Evolutionary conservation across 2,888 invertebrate species (phyloP).

Genomic region (Andrena marginata): DNA sequence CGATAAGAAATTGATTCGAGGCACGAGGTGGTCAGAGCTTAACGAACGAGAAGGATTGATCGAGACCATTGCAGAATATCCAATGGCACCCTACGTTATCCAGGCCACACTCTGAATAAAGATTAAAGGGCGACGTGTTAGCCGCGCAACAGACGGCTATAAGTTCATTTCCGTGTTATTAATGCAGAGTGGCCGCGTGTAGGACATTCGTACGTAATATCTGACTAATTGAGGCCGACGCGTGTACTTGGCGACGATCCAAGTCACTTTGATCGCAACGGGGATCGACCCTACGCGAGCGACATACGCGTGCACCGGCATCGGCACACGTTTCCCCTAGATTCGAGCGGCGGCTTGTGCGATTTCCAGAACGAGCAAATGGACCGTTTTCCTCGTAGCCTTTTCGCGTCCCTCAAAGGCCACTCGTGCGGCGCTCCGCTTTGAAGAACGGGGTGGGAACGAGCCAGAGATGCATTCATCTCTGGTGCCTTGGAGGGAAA

Average conservation of each 20-base stretch:
- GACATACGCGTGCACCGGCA: not conserved
- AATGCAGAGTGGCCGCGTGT: constrained; percentile 66
- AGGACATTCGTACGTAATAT: constrained; percentile 76
- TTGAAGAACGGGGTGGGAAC: not conserved
- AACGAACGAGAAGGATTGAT: too few species aligned
- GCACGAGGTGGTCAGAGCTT: too few species aligned
- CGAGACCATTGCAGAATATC: not conserved
- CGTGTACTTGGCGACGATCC: constrained; percentile 77
- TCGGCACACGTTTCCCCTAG: not conserved
- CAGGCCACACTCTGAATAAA: not conserved
- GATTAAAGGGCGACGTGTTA: constrained; percentile 13
- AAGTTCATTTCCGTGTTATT: constrained; percentile 67
- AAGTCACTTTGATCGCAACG: constrained; percentile 76
- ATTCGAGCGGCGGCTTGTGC: not conserved
- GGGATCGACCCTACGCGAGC: constrained; percentile 36
- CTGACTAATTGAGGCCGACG: constrained; percentile 80
- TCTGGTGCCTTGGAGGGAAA: not conserved
- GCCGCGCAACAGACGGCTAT: constrained; percentile 28
- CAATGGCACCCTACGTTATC: not conserved
- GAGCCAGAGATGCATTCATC: not conserved
- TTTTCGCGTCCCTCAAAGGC: constrained; percentile 9
- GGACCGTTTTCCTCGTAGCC: not conserved
- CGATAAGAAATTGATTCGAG: too few species aligned
- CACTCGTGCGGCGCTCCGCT: not conserved
- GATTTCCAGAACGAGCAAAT: constrained; percentile 10